Base-by-base conservation (phyloP, 2,113 vertebrate genomes). In the Heloderma charlesbogerti region DNA sequence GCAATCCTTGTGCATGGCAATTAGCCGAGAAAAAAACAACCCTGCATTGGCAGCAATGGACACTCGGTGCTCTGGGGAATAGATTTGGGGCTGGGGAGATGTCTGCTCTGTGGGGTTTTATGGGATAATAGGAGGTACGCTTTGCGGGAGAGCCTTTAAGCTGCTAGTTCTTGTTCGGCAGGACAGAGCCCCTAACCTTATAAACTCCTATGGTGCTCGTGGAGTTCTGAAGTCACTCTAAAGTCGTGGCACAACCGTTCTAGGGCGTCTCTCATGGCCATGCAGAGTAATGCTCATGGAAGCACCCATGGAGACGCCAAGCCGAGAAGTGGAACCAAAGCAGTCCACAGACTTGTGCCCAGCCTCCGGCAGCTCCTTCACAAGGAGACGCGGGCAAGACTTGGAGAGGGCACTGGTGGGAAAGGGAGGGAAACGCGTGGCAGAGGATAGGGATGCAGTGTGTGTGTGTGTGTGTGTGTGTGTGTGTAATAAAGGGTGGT, bases 341-440 rank as follows among this genome's bases (percentile, higher is more conserved):
- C 66, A 27, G 25, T 6, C 15, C 31, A 6, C 69, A 7, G 69
- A 34, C 69, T 34, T 66, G 18, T 34, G 69, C 2, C 5, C 34
- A 18, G 13, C 60, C 2, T 2, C 7, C 0, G 1, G 4, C 15
- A 5, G 34, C 27, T 4, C 57, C 2, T 1, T 13, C 3, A 1
- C 60, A 1, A 10, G 16, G 13, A 1, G 4, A 0, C n/a, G 10
- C 78, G 63, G 7, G 43, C 3, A 0, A 27, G 2, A 31, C 13
- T 2, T 13, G 22, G 37, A 16, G 74, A 15, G 25, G 63, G 45
- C 40, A 57, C 86, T 74, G 82, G 89, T 81, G 51, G 74, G 16
- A 31, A 80, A 92, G 37, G 80, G 20, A 37, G 25, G 8, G 8
- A 20, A 25, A 66, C 10, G 31, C 2, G 74, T 20, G 48, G 54